Evolutionary conservation across 2,113 vertebrate species (phyloP), one percentile per base, ranked within the genome.

Genomic region (Tupaia chinensis): DNA sequence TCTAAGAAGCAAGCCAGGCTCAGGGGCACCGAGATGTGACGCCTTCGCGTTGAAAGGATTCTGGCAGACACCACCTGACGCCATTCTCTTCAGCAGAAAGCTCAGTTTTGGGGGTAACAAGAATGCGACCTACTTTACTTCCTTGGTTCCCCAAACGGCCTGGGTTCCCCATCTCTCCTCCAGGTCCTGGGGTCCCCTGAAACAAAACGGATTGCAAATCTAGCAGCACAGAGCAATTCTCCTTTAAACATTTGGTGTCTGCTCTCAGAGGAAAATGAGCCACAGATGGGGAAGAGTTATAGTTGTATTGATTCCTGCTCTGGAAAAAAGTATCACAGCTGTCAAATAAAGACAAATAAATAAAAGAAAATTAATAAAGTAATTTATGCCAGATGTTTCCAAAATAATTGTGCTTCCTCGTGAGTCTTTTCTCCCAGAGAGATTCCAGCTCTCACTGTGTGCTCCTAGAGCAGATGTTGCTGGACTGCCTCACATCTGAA

Each of bases 41-140:
- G 79, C 4, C 27, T 68, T 20, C 86, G 93, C 96, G 94, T 82
- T 96, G 93, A 96, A 96, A 94, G 63, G 53, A 58, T n/a, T 82
- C 93, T 96, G 94, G 84, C 76, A n/a, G 69, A 94, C 29, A 12
- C 19, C 61, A 76, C 6, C 76, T 95, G 86, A 72, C 22, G n/a
- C 22, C 44, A 54, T 34, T 93, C 91, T 91, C 74, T 65, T 23
- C 88, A 82, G 83, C 14, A 85, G 72, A 70, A 89, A 88, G 56
- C 19, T 81, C 54, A 70, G 14, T 27, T 20, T 73, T 74, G 56
- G 44, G 85, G 44, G 9, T 84, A 32, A 32, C 17, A 92, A 76
- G 87, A 93, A 95, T 73, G 72, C 87, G 72, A 97, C 97, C 90
- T 98, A 98, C 98, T 98, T 98, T 97, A 70, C 80, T 97, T 97